A percentile compares a stretch with the other conserved stretches of the same genome.
These are phyloP conservation scores for Chelonus insularis DNA, from an alignment of 1,140 invertebrate species.

Conservation along the genomic window DNA sequence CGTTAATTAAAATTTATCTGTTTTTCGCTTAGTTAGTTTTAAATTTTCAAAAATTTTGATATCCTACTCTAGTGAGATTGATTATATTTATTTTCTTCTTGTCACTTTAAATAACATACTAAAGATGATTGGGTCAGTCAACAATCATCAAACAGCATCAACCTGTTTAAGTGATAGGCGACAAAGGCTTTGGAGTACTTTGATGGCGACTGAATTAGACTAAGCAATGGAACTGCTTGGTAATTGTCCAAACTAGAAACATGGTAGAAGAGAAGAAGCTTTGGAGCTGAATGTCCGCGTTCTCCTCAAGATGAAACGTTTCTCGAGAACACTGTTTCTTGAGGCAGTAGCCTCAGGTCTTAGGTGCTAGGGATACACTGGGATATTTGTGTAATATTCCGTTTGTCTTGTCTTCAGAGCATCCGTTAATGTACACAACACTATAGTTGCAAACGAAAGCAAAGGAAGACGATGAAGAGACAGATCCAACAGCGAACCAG, in stretches of 20 bases:
- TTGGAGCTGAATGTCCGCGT: constrained; percentile 41
- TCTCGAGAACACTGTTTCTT: neutral
- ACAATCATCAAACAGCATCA: too few species aligned
- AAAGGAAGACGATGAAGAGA: constrained; percentile 29
- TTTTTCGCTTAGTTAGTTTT: too few species aligned
- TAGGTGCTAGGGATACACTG: constrained; percentile 23
- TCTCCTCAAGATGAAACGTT: constrained; percentile 50
- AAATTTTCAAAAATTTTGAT: too few species aligned
- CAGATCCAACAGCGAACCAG: neutral
- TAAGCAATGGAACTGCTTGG: constrained; percentile 51
- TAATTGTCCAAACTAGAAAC: constrained; percentile 51
- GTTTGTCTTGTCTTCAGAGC: constrained; percentile 61
- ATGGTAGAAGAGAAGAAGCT: constrained; percentile 40
- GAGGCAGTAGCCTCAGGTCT: neutral
- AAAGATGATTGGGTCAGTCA: too few species aligned
- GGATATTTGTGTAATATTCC: constrained; percentile 61
- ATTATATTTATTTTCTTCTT: too few species aligned
- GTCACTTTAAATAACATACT: too few species aligned
- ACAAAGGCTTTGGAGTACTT: constrained; percentile 33
- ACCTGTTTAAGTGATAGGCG: too few species aligned
- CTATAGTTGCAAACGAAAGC: constrained; percentile 28
- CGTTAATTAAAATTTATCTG: too few species aligned
- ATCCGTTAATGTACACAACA: constrained; percentile 61
- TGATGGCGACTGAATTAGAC: constrained; percentile 55
- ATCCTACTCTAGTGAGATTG: too few species aligned